Evolutionary conservation across 1,140 invertebrate species (phyloP).

Genomic region (Sminthurinus signatus): DNA sequence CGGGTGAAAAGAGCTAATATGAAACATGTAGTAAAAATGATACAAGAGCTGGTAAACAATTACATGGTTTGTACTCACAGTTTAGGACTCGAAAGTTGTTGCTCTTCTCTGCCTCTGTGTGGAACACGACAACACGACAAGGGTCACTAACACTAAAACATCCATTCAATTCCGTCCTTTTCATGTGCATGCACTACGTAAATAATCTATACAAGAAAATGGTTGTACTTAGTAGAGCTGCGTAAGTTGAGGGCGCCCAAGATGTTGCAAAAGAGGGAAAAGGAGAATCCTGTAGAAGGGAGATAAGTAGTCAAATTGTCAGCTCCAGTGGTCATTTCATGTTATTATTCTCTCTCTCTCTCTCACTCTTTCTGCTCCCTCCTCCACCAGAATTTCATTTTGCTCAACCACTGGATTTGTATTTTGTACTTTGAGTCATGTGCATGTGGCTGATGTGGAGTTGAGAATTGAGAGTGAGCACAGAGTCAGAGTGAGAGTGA

Average conservation of each 20-base stretch:
- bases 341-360: neutral
- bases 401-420: neutral
- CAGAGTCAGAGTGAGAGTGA: neutral
- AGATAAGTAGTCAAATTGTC: constrained; percentile 1
- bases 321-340: neutral
- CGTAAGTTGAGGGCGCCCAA: too few relatives aligned
- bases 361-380: neutral
- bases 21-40: neutral
- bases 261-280: too few relatives aligned
- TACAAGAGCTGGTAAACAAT: neutral
- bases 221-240: too few relatives aligned
- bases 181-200: too few relatives aligned
- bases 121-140: neutral
- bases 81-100: neutral
- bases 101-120: neutral
- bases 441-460: neutral
- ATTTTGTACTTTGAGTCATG: neutral
- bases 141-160: neutral
- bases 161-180: too few relatives aligned
- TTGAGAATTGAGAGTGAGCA: neutral
- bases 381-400: neutral
- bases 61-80: neutral
- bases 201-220: too few relatives aligned
- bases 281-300: neutral
- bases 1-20: neutral